A percentile compares a stretch with the other conserved stretches of the same genome.
phyloP scores from a whole-genome alignment of 2,888 invertebrate species.

The Allolobophora icterica region DNA sequence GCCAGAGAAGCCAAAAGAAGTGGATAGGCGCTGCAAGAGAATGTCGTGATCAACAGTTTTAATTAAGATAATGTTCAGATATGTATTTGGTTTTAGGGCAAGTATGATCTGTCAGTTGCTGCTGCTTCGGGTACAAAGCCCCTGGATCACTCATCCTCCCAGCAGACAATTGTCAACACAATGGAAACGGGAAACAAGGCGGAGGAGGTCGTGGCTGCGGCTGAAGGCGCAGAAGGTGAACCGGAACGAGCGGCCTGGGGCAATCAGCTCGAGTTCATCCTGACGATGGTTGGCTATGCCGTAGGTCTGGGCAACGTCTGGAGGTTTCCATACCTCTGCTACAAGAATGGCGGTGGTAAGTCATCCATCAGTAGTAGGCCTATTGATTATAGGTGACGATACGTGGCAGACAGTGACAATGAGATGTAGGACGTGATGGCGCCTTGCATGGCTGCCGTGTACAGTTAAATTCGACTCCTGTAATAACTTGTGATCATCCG shows the following conservation, averaged over 20 bases:
- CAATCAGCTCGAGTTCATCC: conserved; percentile 39
- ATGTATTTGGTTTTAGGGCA: neutral
- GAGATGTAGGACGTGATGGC: too few species aligned
- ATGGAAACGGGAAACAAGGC: neutral
- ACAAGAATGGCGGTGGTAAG: conserved; percentile 39
- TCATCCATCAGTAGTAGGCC: neutral
- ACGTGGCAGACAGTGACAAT: too few species aligned
- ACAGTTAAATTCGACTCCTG: too few species aligned
- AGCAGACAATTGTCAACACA: neutral
- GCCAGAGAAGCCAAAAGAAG: too few species aligned
- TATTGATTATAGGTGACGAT: too few species aligned
- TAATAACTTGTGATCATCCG: too few species aligned
- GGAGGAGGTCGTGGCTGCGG: neutral
- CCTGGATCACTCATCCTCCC: neutral
- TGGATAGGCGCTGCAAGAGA: too few species aligned
- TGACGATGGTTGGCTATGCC: conserved; percentile 38
- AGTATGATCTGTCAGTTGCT: neutral
- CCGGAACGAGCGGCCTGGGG: conserved; percentile 37
- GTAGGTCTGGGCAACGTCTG: conserved; percentile 39
- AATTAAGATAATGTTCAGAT: too few species aligned
- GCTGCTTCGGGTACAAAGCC: neutral
- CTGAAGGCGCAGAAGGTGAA: neutral
- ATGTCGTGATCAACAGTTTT: too few species aligned
- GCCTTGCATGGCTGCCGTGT: too few species aligned
- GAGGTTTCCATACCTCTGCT: conserved; percentile 42